Percentiles rank a stretch among this genome's conserved stretches.
Conservation (phyloP, 2,113 vertebrate genomes). For the Panthera tigris region DNA sequence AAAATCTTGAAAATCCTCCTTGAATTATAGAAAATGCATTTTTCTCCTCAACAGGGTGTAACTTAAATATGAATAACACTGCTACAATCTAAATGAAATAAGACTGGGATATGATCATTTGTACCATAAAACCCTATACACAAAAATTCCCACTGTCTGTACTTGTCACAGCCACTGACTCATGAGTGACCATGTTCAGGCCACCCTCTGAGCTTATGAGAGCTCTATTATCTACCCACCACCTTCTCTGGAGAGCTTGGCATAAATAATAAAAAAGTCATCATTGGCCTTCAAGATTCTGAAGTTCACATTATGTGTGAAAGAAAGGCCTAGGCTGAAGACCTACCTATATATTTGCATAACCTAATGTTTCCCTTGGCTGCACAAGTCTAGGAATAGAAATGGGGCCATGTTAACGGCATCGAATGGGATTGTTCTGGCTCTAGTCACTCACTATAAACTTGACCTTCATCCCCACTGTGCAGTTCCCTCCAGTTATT, state of each 20-base stretch:
- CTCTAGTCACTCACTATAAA: background rate
- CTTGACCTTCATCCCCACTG: background rate
- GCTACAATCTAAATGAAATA: background rate
- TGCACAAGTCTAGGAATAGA: background rate
- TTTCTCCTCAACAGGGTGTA: background rate
- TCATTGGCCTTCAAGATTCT: background rate
- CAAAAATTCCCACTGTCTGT: background rate
- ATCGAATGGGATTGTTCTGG: background rate
- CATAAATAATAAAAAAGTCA: background rate
- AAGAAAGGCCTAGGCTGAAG: background rate
- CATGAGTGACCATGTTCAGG: background rate
- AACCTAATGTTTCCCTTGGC: background rate
- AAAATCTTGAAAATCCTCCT: background rate
- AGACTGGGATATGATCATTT: background rate
- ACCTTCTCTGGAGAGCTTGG: background rate
- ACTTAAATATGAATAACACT: background rate
- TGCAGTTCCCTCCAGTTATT: background rate
- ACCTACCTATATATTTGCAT: background rate
- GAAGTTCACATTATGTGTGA: background rate
- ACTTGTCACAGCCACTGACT: background rate
- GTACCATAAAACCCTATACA: background rate
- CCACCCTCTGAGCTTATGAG: background rate
- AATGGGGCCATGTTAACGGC: background rate
- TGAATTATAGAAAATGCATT: background rate
- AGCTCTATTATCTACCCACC: background rate